These are phyloP conservation scores for Deilephila elpenor DNA, from an alignment of 2,888 invertebrate genomes.

Conservation along the genomic window DNA sequence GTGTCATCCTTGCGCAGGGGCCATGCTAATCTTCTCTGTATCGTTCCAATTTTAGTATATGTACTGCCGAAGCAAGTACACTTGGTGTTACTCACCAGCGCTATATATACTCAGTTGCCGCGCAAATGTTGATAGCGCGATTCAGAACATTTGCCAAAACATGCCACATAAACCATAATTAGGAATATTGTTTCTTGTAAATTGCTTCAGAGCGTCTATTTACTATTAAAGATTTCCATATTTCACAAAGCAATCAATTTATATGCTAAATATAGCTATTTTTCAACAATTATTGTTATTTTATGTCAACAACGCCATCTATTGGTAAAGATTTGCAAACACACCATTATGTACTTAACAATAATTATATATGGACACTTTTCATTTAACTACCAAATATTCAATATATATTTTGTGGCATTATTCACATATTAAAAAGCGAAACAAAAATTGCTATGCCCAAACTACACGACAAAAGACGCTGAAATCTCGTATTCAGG, in stretches of 20 bases:
- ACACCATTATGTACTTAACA: neutral
- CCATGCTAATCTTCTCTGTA: conserved; percentile 30
- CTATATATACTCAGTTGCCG: neutral
- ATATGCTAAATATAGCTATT: no score
- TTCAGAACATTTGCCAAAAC: neutral
- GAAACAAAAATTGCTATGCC: neutral
- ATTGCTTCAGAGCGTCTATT: neutral
- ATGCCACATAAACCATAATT: neutral
- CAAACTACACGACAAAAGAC: no score
- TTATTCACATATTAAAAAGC: no score
- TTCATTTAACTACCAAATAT: neutral
- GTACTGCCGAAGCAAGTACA: conserved; percentile 24
- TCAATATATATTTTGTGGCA: no score
- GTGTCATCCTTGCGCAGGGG: conserved; percentile 31
- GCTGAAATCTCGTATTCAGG: no score
- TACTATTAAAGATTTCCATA: no score
- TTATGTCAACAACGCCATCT: neutral
- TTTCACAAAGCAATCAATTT: no score
- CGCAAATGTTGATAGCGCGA: conserved; percentile 9
- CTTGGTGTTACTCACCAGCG: accelerated
- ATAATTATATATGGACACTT: no score
- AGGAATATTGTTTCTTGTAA: neutral
- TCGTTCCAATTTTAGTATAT: conserved; percentile 28
- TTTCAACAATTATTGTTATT: neutral
- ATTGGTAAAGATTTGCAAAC: neutral